A percentile compares a stretch with the other conserved stretches of the same genome.
Conservation (phyloP, 2,888 invertebrate species). For the Scaptomyza reducta region DNA sequence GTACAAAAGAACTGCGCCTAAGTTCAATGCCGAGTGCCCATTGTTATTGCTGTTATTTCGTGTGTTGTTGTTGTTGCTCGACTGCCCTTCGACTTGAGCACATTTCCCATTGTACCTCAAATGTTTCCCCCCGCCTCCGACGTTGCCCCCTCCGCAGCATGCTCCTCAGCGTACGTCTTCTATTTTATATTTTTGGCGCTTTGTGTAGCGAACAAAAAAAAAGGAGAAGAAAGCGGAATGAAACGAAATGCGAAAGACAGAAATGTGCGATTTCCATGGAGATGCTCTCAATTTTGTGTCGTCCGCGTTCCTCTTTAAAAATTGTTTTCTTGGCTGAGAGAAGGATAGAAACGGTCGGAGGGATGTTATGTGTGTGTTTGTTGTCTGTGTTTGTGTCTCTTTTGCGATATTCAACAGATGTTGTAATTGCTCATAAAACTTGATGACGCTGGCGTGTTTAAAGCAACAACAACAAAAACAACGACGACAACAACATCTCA, state of each 20-base stretch:
- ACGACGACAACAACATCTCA: conserved; percentile 35
- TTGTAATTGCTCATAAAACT: conserved; percentile 82
- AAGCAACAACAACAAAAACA: conserved; percentile 40
- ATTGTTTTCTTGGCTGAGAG: conserved; percentile 7
- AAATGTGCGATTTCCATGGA: conserved; percentile 51
- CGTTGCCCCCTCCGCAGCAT: not conserved
- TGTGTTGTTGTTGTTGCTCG: conserved; percentile 33
- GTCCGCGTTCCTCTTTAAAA: conserved; percentile 21
- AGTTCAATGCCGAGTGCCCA: conserved; percentile 73
- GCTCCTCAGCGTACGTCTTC: conserved; percentile 14
- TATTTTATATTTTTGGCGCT: conserved; percentile 61
- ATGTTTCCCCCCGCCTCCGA: not conserved
- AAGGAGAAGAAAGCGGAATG: conserved; percentile 11
- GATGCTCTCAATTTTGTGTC: conserved; percentile 51
- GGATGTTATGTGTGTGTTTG: conserved; percentile 9
- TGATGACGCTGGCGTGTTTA: conserved; percentile 77
- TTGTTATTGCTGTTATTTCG: conserved; percentile 36
- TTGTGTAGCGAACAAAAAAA: conserved; percentile 50
- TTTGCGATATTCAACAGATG: conserved; percentile 79
- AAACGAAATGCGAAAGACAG: conserved; percentile 20
- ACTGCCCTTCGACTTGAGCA: conserved; percentile 56
- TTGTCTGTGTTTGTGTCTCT: conserved; percentile 34
- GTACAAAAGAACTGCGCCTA: conserved; percentile 56
- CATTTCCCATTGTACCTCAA: conserved; percentile 44
- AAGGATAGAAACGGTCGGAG: not conserved